These are phyloP conservation scores for Hypotaenidia philippensis DNA, from an alignment of 2,797 vertebrate species.

Conservation along the genomic window DNA sequence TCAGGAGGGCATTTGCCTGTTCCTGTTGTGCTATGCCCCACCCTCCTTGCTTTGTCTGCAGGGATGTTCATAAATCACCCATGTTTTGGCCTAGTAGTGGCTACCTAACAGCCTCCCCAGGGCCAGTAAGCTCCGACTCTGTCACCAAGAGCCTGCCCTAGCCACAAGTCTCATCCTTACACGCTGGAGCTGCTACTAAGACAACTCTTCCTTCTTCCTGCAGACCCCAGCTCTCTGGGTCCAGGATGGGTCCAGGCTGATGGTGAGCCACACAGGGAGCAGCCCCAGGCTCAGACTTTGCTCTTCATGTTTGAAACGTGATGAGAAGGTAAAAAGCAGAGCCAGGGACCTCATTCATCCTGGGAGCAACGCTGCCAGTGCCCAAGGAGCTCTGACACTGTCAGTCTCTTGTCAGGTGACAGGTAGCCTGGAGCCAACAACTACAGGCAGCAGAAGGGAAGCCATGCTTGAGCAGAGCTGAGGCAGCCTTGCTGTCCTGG, in stretches of 20 bases:
- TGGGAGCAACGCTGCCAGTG: background rate
- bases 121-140: background rate
- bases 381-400: background rate
- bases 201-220: background rate
- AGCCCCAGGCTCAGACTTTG: background rate
- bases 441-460: background rate
- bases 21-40: background rate
- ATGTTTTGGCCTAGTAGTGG: accelerated
- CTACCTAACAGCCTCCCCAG: background rate
- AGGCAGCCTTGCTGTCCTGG: background rate
- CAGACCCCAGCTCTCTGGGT: background rate
- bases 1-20: background rate
- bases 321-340: background rate
- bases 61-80: background rate
- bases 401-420: background rate
- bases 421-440: background rate
- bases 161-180: background rate
- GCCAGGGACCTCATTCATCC: background rate
- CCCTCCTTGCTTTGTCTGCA: background rate
- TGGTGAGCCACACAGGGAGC: background rate
- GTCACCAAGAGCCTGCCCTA: background rate
- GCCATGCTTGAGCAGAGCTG: background rate
- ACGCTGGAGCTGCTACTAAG: background rate
- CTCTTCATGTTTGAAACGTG: background rate
- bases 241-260: background rate